Conservation (phyloP, 2,113 vertebrate species). For the Symphodus melops region DNA sequence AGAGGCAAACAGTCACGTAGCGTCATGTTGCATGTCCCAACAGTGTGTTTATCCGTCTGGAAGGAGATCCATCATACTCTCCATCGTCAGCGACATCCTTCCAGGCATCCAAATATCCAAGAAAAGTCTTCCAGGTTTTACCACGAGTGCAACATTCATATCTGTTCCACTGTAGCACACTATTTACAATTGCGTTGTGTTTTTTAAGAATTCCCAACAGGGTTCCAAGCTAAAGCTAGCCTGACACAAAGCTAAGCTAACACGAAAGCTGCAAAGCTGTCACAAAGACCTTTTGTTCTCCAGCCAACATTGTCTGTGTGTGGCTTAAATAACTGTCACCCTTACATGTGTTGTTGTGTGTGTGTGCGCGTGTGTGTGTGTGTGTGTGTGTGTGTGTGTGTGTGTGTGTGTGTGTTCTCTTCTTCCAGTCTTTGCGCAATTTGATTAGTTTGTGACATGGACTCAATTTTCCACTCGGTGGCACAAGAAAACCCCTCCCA, state of each 20-base stretch:
- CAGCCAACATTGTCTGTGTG: slow-evolving; percentile 62
- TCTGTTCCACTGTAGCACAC: slow-evolving; percentile 42
- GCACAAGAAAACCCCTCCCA: slow-evolving; percentile 73
- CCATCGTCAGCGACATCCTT: slow-evolving; percentile 15
- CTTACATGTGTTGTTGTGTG: slow-evolving; percentile 30
- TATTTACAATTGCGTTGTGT: slow-evolving; percentile 15
- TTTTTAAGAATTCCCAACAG: slow-evolving; percentile 36
- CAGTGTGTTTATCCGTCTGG: slow-evolving; percentile 30
- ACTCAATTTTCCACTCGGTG: slow-evolving; percentile 81
- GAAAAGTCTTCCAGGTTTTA: slow-evolving; percentile 64
- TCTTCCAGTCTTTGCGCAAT: slow-evolving; percentile 65
- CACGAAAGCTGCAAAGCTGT: slow-evolving; percentile 6
- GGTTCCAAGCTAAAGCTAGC: slow-evolving; percentile 51
- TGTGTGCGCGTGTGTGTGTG: slow-evolving; percentile 13
- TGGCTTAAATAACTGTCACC: slow-evolving; percentile 55
- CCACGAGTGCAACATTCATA: slow-evolving; percentile 37
- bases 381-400: background rate
- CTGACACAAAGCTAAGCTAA: slow-evolving; percentile 47
- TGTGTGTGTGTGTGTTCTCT: slow-evolving; percentile 18
- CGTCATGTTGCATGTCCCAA: slow-evolving; percentile 53
- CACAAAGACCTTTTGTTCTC: slow-evolving; percentile 53
- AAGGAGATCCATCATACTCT: slow-evolving; percentile 27
- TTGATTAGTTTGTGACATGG: slow-evolving; percentile 82
- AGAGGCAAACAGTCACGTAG: slow-evolving; percentile 48
- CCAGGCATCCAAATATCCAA: slow-evolving; percentile 51